A percentile compares a stretch with the other conserved stretches of the same genome.
phyloP scores from a whole-genome alignment of 2,797 vertebrate genomes.

The Ciconia nigra region DNA sequence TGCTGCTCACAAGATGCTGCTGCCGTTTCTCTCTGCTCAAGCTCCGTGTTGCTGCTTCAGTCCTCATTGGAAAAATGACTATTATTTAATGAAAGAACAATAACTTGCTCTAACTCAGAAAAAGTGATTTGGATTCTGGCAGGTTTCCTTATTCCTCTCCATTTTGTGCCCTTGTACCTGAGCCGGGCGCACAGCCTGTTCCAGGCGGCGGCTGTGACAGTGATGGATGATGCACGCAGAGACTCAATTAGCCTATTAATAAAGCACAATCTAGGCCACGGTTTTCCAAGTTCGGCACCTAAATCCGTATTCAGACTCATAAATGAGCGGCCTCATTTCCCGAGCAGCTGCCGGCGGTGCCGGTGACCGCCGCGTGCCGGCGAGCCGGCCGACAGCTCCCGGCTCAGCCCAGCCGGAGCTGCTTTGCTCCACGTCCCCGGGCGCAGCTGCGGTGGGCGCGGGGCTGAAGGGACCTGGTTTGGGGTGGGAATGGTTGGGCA shows the following conservation, averaged over 20 bases:
- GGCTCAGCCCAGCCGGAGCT: not conserved
- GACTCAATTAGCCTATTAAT: not conserved
- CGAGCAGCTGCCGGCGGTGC: fast-evolving
- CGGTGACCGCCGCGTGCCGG: fast-evolving
- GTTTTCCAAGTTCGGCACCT: not conserved
- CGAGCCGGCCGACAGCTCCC: not conserved
- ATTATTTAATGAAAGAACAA: not conserved
- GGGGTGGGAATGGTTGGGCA: not conserved
- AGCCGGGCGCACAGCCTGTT: not conserved
- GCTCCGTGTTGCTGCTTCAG: not conserved
- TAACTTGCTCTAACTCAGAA: not conserved
- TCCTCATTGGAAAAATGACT: not conserved
- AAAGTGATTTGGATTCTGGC: not conserved
- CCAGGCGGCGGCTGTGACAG: not conserved
- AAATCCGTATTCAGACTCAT: not conserved
- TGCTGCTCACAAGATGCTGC: not conserved
- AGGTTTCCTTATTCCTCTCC: not conserved
- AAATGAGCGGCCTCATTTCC: not conserved
- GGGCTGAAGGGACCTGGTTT: not conserved
- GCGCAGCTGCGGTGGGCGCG: not conserved
- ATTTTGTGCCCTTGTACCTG: not conserved
- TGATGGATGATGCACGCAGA: not conserved
- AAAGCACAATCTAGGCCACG: not conserved
- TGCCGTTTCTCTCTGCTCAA: not conserved
- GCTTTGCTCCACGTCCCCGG: fast-evolving